phyloP scores from a whole-genome alignment of 2,113 vertebrate genomes.

The Eupsittula cactorum region DNA sequence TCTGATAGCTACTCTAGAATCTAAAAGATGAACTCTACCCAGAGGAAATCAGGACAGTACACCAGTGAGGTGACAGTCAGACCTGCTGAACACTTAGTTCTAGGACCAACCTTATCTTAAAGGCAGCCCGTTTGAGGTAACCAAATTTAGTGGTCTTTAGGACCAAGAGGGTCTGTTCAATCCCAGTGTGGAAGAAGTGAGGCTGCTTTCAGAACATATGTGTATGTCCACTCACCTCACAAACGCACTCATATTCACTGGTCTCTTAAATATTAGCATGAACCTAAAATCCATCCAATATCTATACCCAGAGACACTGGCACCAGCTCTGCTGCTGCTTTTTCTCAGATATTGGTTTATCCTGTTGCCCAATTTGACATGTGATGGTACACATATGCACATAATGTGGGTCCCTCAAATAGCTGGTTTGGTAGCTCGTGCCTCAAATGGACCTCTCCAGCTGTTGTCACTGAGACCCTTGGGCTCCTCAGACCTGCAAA shows the following conservation, averaged over 20 bases:
- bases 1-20: not conserved
- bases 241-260: not conserved
- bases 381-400: not conserved
- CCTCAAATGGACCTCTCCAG: not conserved
- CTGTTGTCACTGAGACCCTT: not conserved
- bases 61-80: not conserved
- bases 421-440: not conserved
- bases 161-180: not conserved
- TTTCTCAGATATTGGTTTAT: not conserved
- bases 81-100: not conserved
- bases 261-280: not conserved
- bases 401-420: not conserved
- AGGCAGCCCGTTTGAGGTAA: not conserved
- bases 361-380: not conserved
- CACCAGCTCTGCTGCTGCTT: not conserved
- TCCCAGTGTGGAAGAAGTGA: not conserved
- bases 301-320: not conserved
- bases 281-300: not conserved
- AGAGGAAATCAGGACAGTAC: not conserved
- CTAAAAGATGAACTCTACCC: not conserved
- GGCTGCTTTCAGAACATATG: not conserved
- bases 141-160: not conserved
- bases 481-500: not conserved
- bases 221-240: accelerated
- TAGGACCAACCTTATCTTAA: not conserved